phyloP scores from a whole-genome alignment of 2,888 invertebrate species.

The Apotomis betuletana region DNA sequence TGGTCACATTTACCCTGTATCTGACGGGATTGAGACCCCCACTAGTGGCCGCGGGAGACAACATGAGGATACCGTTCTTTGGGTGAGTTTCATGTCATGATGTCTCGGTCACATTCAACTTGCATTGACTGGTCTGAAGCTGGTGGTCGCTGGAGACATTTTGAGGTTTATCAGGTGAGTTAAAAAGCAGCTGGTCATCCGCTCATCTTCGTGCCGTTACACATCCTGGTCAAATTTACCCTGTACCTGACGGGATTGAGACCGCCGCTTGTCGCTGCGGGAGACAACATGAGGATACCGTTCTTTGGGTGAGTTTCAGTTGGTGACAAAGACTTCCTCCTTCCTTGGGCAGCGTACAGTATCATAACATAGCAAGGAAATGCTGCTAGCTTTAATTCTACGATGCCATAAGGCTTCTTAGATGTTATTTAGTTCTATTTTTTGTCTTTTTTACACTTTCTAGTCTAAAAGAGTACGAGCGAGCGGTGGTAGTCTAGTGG shows the following conservation, averaged over 20 bases:
- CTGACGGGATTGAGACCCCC: slow-evolving; percentile 88
- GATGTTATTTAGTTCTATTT: too few species aligned
- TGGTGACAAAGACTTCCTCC: too few species aligned
- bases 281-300: slow-evolving; percentile 97
- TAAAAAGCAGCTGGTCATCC: slow-evolving; percentile 86
- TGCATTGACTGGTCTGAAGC: too few species aligned
- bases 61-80: slow-evolving; percentile 93
- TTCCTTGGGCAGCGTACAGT: too few species aligned
- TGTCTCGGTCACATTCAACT: too few species aligned
- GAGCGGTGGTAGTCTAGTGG: too few species aligned
- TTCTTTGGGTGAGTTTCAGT: slow-evolving; percentile 66
- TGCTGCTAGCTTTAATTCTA: too few species aligned
- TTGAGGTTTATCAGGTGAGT: slow-evolving; percentile 77
- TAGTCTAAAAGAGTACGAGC: too few species aligned
- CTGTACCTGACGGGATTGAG: slow-evolving; percentile 92
- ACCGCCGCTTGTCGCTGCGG: slow-evolving; percentile 96
- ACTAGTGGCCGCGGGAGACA: slow-evolving; percentile 97
- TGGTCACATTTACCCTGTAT: slow-evolving; percentile 94
- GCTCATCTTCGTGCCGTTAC: slow-evolving; percentile 82
- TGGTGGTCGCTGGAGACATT: too few species aligned
- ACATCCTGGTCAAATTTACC: slow-evolving; percentile 96
- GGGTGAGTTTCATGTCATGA: slow-evolving; percentile 21
- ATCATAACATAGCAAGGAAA: too few species aligned
- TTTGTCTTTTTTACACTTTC: too few species aligned
- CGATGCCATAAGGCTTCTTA: too few species aligned